A percentile compares a stretch with the other conserved stretches of the same genome.
These are phyloP conservation scores for Trogon melanurus DNA, from an alignment of 2,113 vertebrate genomes.

Conservation along the genomic window DNA sequence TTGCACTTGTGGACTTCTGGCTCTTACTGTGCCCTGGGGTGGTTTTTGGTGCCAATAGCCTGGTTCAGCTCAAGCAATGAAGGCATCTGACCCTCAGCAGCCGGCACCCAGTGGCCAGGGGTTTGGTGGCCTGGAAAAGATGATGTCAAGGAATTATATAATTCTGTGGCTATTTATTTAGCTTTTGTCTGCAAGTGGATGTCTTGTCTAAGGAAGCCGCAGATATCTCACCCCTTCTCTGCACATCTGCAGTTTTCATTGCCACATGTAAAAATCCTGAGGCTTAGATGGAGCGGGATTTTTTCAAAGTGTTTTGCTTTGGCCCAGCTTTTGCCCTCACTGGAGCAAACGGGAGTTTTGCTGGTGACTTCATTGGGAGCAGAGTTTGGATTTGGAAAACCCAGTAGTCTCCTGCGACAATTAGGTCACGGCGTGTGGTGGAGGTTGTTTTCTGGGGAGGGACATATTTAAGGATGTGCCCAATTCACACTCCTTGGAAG, in stretches of 20 bases:
- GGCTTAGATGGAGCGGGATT: background rate
- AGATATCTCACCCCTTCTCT: background rate
- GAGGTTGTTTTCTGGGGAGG: background rate
- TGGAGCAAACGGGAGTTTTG: background rate
- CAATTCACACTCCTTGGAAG: background rate
- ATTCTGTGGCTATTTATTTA: background rate
- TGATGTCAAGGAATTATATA: background rate
- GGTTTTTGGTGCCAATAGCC: background rate
- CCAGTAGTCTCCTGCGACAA: background rate
- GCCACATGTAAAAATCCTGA: background rate
- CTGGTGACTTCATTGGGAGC: background rate
- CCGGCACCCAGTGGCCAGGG: background rate
- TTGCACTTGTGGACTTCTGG: background rate
- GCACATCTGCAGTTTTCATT: background rate
- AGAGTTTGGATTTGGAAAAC: background rate
- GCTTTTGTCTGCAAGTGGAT: background rate
- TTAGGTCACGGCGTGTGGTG: background rate
- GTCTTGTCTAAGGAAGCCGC: background rate
- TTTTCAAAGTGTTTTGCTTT: background rate
- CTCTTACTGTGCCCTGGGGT: background rate
- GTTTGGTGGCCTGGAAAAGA: background rate
- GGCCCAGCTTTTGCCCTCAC: background rate
- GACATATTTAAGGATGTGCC: background rate
- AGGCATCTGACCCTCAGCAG: background rate
- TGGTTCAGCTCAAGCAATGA: background rate